Evolutionary conservation across 2,113 vertebrate genomes (phyloP), one percentile per base, ranked within the genome.

Genomic region (Pan paniscus): DNA sequence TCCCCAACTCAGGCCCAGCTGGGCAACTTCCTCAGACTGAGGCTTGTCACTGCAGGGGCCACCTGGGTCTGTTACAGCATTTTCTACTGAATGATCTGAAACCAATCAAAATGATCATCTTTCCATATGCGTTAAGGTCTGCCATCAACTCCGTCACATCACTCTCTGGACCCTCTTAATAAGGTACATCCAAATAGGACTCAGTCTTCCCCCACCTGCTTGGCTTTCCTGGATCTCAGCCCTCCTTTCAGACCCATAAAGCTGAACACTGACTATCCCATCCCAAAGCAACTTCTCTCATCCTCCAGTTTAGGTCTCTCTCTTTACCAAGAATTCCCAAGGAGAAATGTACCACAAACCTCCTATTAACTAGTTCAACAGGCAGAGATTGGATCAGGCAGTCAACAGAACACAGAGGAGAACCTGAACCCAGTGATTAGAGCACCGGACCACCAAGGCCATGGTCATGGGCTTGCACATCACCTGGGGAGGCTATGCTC

Each of bases 371-470:
- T 87, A 70, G 27, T 18, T 95, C 46, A 40, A 38, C 16, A 80
- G 23, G 80, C 30, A 75, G 72, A 70, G 5, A 32, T 0, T 2
- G 2, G 80, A 61, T 57, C 50, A 84, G 72, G 59, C 27, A 48
- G 5, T 30, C 14, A 38, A 38, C 12, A 75, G 72, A 68, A 43
- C n/a, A 48, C 22, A 16, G 3, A 73, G 35, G 23, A 2, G 48
- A 3, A 0, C 0, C 13, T 64, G 32, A 72, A 6, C 9, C 46
- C 84, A 46, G 52, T 2, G 40, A 59, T n/a, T 3, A 9, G 22
- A 85, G 23, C 14, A 17, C 27, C 0, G 27, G n/a, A 59, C 68
- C 83, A 22, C 46, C 38, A 72, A 78, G 57, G 52, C 7, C 8
- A 11, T 0, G 8, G 52, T 9, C 13, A 27, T 0, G 14, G 32